Base-by-base conservation (phyloP, 2,888 invertebrate genomes). In the Catocala sponsa region DNA sequence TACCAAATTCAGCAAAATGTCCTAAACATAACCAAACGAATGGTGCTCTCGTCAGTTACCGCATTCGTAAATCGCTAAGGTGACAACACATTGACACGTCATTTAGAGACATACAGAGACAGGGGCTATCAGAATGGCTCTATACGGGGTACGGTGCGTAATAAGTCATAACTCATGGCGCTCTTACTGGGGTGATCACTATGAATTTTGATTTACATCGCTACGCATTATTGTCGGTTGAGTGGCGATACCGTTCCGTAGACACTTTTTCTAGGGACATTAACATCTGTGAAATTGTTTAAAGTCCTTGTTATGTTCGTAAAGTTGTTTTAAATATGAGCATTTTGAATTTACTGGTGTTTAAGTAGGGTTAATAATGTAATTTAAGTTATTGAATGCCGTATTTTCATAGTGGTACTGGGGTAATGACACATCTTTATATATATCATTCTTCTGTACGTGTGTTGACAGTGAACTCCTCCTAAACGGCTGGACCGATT, bases 161-260 rank as follows among this genome's bases (percentile, higher is more conserved):
- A 91, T 89, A 91, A 89, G 88, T 91, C 91, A 92, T 94, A 93
- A 92, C 83, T 94, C 92, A 93, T 89, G 83, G 84, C 85, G 44
- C 46, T 83, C 85, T 80, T 82, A 85, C 79, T 84, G 81, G 90
- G 91, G 88, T 86, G 83, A 79, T 88, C 84, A 87, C 85, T 84
- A 83, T 85, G 86, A 85, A 84, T 86, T 83, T 80, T 83, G 87
- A 89, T 89, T 87, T 87, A 84, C 86, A 88, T 90, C 84, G 87
- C 82, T 82, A 86, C 81, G 84, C 79, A 88, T 90, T 89, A 89
- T 88, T 82, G 72, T 80, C 84, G 84, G 79, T 79, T 80, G 82
- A 82, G 74, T 86, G 86, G 84, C 80, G 84, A 86, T 86, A 79
- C 80, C 60, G 77, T 74, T 76, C 75, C 82, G 85, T 83, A 79